Evolutionary conservation across 1,140 invertebrate species (phyloP).

Genomic region (Hyles euphorbiae): DNA sequence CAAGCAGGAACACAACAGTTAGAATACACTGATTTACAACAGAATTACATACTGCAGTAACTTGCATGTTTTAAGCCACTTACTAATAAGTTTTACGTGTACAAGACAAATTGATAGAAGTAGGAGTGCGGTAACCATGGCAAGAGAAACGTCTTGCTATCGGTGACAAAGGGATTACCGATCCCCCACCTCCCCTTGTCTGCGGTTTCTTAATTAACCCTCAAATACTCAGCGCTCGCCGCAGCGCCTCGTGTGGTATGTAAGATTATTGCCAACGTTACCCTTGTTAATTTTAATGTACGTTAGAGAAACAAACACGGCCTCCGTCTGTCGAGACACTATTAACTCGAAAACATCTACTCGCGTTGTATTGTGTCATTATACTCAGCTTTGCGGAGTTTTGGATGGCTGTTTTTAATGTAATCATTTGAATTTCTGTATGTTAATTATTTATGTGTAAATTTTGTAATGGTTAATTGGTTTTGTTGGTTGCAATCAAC

Average conservation of each 20-base stretch:
- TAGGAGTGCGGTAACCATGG: constrained; percentile 5
- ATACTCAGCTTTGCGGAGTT: not conserved
- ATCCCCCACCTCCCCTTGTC: constrained; percentile 35
- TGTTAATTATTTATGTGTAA: not conserved
- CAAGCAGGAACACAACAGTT: too few relatives aligned
- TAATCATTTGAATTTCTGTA: not conserved
- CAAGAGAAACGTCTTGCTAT: constrained; percentile 34
- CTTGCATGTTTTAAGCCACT: too few relatives aligned
- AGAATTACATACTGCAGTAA: too few relatives aligned
- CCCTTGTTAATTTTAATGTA: constrained; percentile 62
- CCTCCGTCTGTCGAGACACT: constrained; percentile 27
- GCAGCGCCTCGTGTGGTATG: constrained; percentile 40
- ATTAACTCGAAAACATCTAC: constrained; percentile 36
- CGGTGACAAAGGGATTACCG: constrained; percentile 62
- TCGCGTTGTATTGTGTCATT: not conserved
- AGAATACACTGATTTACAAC: too few relatives aligned
- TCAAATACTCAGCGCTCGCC: constrained; percentile 56
- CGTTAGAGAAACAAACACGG: constrained; percentile 58
- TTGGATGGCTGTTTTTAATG: not conserved
- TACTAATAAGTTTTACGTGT: too few relatives aligned
- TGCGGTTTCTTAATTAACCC: constrained; percentile 72
- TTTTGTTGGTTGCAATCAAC: too few relatives aligned
- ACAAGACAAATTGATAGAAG: too few relatives aligned
- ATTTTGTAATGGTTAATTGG: too few relatives aligned
- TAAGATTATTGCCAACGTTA: constrained; percentile 63